A percentile compares a stretch with the other conserved stretches of the same genome.
Evolutionary conservation across 2,888 invertebrate genomes (phyloP).

Genomic region (Tortricodes alternella): DNA sequence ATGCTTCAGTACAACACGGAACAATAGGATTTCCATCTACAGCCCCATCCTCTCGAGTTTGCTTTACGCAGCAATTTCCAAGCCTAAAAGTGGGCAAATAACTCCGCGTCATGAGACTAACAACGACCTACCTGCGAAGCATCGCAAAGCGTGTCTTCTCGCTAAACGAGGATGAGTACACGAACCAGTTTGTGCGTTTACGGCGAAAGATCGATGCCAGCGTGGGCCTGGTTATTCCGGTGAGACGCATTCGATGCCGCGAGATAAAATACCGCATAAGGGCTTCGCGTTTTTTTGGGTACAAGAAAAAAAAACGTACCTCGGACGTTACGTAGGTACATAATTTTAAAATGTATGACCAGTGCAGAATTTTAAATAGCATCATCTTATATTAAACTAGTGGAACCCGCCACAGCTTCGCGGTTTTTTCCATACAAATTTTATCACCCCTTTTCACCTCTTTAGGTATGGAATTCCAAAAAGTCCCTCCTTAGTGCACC

Average conservation of each 20-base stretch:
- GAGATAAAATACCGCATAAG: conserved; percentile 19
- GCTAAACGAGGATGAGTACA: conserved; percentile 25
- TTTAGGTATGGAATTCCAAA: no score
- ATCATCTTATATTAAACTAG: no score
- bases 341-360: not conserved
- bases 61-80: not conserved
- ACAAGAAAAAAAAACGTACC: not conserved
- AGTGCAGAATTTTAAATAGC: not conserved
- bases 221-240: conserved; percentile 7
- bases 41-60: not conserved
- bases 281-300: not conserved
- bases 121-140: conserved; percentile 23
- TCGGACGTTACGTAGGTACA: not conserved
- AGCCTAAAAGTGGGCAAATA: conserved; percentile 17
- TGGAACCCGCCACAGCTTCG: no score
- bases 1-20: conserved; percentile 4
- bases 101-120: conserved; percentile 16
- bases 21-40: conserved; percentile 16
- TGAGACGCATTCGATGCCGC: conserved; percentile 13
- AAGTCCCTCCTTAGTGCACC: no score
- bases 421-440: no score
- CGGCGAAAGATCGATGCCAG: conserved; percentile 20
- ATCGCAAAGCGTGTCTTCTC: conserved; percentile 27
- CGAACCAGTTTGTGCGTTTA: conserved; percentile 27
- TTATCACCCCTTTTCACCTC: no score